Conservation (phyloP, 2,113 vertebrate genomes). For the Seriola aureovittata region DNA sequence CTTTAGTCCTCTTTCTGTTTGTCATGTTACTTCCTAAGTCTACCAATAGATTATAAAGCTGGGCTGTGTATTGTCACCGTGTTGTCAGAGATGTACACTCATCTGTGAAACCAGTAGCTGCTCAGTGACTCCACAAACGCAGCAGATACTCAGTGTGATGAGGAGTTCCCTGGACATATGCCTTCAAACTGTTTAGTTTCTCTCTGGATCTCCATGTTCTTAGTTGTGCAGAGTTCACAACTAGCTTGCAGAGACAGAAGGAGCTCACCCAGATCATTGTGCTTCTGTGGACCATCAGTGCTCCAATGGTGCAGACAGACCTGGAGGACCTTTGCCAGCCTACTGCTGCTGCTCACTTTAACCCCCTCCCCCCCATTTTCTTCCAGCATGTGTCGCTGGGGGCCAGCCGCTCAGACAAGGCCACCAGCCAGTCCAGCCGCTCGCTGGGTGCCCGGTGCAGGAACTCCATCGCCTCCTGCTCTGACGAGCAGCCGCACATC, state of each 20-base stretch:
- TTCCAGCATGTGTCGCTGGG: conserved; percentile 89
- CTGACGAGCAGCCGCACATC: conserved; percentile 93
- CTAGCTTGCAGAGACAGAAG: conserved; percentile 3
- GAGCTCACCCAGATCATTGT: not conserved
- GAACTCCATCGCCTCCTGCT: conserved; percentile 93
- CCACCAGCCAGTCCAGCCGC: conserved; percentile 92
- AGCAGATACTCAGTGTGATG: conserved; percentile 1
- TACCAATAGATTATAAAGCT: not conserved
- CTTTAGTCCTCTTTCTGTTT: conserved; percentile 4
- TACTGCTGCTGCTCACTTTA: conserved; percentile 32
- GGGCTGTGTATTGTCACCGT: not conserved
- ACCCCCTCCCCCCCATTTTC: conserved; percentile 18
- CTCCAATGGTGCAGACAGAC: conserved; percentile 9
- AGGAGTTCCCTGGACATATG: not conserved
- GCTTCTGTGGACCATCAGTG: conserved; percentile 20
- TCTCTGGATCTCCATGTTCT: not conserved
- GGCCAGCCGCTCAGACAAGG: conserved; percentile 91
- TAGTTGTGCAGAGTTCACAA: conserved; percentile 1
- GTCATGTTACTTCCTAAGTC: not conserved
- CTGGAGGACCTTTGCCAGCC: conserved; percentile 17
- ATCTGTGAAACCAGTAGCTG: not conserved
- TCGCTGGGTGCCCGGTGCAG: conserved; percentile 92
- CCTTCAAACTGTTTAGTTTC: not conserved
- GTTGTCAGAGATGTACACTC: not conserved
- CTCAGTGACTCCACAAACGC: not conserved